These are phyloP conservation scores for Stichodactyla mertensii DNA, from an alignment of 64 coral and sea anemone genomes.

Conservation along the genomic window DNA sequence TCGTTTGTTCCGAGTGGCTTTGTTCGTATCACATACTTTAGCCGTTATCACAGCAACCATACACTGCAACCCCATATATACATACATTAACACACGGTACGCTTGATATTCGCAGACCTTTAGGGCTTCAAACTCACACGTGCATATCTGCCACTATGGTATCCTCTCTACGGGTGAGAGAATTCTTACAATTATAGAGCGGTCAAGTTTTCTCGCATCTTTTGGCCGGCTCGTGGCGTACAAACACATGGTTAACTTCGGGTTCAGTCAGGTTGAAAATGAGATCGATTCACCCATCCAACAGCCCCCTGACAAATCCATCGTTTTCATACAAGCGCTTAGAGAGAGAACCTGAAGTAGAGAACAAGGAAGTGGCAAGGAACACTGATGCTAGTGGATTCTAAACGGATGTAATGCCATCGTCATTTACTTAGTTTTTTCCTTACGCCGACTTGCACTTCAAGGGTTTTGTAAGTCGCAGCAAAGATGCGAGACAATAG, in stretches of 20 bases:
- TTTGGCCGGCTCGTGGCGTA: conserved; percentile 10
- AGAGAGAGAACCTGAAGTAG: neutral
- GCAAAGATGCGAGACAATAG: neutral
- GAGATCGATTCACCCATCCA: neutral
- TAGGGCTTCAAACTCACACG: neutral
- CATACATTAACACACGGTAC: neutral
- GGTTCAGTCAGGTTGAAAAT: conserved; percentile 19
- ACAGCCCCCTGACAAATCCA: neutral
- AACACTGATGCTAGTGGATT: neutral
- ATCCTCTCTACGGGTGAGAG: neutral
- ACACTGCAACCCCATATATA: neutral
- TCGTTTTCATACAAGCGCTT: too few species aligned
- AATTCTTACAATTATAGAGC: neutral
- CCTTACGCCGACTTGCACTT: neutral
- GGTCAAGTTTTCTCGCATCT: neutral
- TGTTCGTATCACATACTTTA: conserved; percentile 6
- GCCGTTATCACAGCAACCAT: neutral
- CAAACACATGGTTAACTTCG: neutral
- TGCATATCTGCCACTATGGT: neutral
- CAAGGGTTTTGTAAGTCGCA: neutral
- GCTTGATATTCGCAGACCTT: neutral
- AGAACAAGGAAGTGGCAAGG: too few species aligned
- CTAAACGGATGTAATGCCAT: neutral
- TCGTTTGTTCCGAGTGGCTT: neutral
- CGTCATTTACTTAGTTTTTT: neutral